A percentile compares a stretch with the other conserved stretches of the same genome.
These are phyloP conservation scores for Nibea albiflora DNA, from an alignment of 2,113 vertebrate genomes.

Conservation along the genomic window DNA sequence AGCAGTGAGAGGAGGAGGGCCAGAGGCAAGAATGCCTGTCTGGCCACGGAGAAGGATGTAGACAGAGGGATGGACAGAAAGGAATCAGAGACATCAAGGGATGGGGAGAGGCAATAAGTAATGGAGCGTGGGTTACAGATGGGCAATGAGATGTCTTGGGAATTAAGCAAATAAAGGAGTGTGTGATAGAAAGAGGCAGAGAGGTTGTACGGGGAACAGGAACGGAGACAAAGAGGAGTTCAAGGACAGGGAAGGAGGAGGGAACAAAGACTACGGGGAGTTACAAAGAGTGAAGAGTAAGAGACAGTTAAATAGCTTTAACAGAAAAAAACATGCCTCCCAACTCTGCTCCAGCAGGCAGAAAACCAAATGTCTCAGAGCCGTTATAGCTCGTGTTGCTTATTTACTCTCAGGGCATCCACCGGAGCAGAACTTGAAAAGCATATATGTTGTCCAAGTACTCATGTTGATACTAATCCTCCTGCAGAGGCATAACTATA, in stretches of 20 bases:
- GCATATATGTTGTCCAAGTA: not conserved
- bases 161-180: slow-evolving; percentile 48
- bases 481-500: not conserved
- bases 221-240: slow-evolving; percentile 45
- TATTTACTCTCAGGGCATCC: slow-evolving; percentile 16
- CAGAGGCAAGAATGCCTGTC: slow-evolving; percentile 60
- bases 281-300: slow-evolving; percentile 30
- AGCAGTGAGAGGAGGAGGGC: slow-evolving; percentile 35
- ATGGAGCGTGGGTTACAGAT: slow-evolving; percentile 42
- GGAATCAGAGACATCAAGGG: slow-evolving; percentile 45
- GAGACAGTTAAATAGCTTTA: slow-evolving; percentile 30
- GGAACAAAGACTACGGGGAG: slow-evolving; percentile 36
- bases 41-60: slow-evolving; percentile 35
- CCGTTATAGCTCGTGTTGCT: slow-evolving; percentile 19
- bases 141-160: slow-evolving; percentile 49
- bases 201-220: slow-evolving; percentile 20
- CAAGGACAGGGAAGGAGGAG: slow-evolving; percentile 40
- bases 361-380: not conserved
- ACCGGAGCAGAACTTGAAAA: not conserved
- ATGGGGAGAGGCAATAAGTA: slow-evolving; percentile 56
- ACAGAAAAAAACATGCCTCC: slow-evolving; percentile 19
- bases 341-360: slow-evolving; percentile 3
- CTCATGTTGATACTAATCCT: not conserved
- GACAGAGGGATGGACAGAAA: slow-evolving; percentile 52
- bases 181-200: slow-evolving; percentile 33